A percentile compares a stretch with the other conserved stretches of the same genome.
Conservation (phyloP, 1,140 invertebrate genomes). For the Zaprionus ornatus region DNA sequence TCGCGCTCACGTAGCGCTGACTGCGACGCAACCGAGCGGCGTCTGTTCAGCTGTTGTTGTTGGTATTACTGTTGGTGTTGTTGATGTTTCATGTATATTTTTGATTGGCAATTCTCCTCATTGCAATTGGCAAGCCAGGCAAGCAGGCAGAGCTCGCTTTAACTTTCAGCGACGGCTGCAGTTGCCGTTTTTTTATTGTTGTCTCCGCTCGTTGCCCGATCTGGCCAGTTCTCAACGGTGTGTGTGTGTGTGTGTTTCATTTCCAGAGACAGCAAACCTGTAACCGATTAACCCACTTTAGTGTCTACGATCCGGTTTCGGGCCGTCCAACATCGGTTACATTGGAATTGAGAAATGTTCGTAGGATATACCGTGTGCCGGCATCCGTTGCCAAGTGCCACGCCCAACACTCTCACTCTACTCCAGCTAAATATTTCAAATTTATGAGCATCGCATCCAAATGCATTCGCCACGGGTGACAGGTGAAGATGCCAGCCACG, state of each 20-base stretch:
- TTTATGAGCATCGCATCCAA: conserved; percentile 14
- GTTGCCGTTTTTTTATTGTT: background rate
- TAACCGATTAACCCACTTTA: conserved; percentile 76
- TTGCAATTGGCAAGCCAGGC: conserved; percentile 54
- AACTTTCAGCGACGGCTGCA: conserved; percentile 46
- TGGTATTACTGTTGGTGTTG: conserved; percentile 13
- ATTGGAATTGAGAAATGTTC: conserved; percentile 42
- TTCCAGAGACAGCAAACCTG: conserved; percentile 55
- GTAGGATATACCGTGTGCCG: conserved; percentile 59
- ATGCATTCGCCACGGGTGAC: conserved; percentile 26
- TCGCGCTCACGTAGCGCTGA: conserved; percentile 24
- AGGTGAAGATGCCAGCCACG: conserved; percentile 14
- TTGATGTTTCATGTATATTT: conserved; percentile 37
- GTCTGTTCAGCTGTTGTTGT: conserved; percentile 1
- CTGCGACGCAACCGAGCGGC: conserved; percentile 9
- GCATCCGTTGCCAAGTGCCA: conserved; percentile 8
- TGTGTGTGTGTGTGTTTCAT: conserved; percentile 44
- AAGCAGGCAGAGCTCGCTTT: conserved; percentile 6
- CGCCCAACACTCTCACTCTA: background rate
- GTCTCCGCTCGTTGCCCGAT: conserved; percentile 10
- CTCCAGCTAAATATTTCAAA: conserved; percentile 11
- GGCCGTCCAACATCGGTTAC: conserved; percentile 20
- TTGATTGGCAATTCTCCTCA: conserved; percentile 65
- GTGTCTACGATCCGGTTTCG: conserved; percentile 58
- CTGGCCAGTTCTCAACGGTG: background rate